Conservation (phyloP, 1,140 invertebrate genomes). For the Glossosoma conforme region DNA sequence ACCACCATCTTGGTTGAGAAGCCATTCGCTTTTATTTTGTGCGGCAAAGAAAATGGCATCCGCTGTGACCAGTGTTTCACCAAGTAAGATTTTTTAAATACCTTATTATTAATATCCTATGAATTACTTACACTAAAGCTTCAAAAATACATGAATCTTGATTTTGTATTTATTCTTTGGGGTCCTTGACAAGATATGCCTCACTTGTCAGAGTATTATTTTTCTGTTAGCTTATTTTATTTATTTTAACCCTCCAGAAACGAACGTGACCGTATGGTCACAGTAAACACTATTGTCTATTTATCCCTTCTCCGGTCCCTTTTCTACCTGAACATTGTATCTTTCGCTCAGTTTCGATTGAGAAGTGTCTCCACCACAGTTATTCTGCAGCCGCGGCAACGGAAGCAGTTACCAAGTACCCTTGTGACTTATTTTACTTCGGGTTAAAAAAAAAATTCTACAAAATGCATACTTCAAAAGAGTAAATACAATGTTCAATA, state of each 20-base stretch:
- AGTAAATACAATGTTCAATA: too few species aligned
- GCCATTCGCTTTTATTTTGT: conserved; percentile 55
- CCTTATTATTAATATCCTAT: conserved; percentile 13
- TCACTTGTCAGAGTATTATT: not conserved
- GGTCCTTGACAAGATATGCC: not conserved
- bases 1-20: conserved; percentile 47
- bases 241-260: not conserved
- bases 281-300: too few species aligned
- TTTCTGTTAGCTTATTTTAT: not conserved
- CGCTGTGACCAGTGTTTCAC: conserved; percentile 57
- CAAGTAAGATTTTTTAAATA: conserved; percentile 42
- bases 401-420: too few species aligned
- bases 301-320: too few species aligned
- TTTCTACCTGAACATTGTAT: too few species aligned
- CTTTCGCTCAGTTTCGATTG: too few species aligned
- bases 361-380: too few species aligned
- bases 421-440: too few species aligned
- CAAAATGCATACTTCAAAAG: too few species aligned
- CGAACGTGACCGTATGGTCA: too few species aligned
- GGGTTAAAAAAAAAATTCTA: too few species aligned
- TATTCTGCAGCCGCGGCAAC: too few species aligned
- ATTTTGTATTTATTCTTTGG: not conserved
- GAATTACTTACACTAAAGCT: not conserved
- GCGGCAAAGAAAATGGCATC: conserved; percentile 46
- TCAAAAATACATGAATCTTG: not conserved